Evolutionary conservation across 2,113 vertebrate genomes (phyloP), one percentile per base, ranked within the genome.

Genomic region (Mus pahari): DNA sequence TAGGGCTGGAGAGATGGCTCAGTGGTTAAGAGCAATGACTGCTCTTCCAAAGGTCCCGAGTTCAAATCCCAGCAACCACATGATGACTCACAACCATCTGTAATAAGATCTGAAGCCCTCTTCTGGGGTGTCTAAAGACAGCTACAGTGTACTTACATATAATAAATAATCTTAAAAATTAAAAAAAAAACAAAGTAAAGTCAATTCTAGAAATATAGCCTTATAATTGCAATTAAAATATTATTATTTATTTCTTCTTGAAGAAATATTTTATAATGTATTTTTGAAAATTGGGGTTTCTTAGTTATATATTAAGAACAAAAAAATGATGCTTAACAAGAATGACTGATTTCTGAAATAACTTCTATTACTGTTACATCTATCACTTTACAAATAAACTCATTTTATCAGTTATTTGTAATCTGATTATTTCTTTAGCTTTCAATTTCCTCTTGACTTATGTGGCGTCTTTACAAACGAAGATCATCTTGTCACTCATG

Each of bases 381-480:
- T 93, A 70, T 42, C 58, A 45, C 53, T 74, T 90, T 36, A 77
- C 24, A 94, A 66, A 95, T 75, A 42, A n/a, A 20, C 79, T 60
- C 36, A 39, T 39, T 16, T 92, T 88, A 84, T 48, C 3, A 28
- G 20, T n/a, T 60, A 88, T 36, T 79, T 79, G 0, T 60, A 79
- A 92, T 68, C 28, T 78, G 11, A 2, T 2, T 73, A 70, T 66
- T 90, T 90, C 20, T 68, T 86, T 42, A 60, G 22, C 16, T 36
- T 92, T n/a, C 39, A 24, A 70, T 75, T 74, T 92, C n/a, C 9
- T 12, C 39, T 31, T 91, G 62, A 92, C 58, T 92, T 94, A 7
- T 94, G 86, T n/a, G 45, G 83, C n/a, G 13, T 93, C 26, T 91
- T 95, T 79, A 90, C 55, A 94, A 86, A 86, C 74, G 14, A 94